These are phyloP conservation scores for Drosophila nigricruria DNA, from an alignment of 2,888 invertebrate genomes.

Conservation along the genomic window DNA sequence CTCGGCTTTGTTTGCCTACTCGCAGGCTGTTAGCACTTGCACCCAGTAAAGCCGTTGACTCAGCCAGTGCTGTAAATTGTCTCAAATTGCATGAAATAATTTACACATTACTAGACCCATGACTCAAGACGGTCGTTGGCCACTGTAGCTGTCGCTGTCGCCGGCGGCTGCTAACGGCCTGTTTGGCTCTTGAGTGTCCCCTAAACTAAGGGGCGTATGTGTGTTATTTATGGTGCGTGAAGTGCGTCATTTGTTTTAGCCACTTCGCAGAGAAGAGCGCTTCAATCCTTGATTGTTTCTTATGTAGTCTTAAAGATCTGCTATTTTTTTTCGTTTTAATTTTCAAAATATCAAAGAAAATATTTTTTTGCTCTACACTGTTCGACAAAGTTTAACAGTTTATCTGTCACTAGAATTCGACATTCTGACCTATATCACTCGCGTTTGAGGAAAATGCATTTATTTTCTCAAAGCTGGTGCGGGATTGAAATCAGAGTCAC, in stretches of 20 bases:
- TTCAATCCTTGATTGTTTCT: constrained; percentile 74
- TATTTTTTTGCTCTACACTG: background rate
- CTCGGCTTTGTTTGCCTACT: constrained; percentile 56
- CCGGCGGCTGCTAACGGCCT: constrained; percentile 24
- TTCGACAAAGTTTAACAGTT: background rate
- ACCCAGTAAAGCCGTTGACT: constrained; percentile 48
- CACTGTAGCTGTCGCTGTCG: constrained; percentile 9
- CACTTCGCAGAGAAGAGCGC: constrained; percentile 66
- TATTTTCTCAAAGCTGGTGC: background rate
- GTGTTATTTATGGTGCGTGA: constrained; percentile 78
- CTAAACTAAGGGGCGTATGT: constrained; percentile 75
- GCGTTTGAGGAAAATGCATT: background rate
- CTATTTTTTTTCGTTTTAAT: constrained; percentile 32
- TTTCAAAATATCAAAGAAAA: too few species aligned
- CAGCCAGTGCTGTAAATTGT: constrained; percentile 75
- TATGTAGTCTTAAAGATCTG: constrained; percentile 59
- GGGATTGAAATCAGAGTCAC: background rate
- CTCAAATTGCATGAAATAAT: constrained; percentile 80
- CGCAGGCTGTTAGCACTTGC: constrained; percentile 54
- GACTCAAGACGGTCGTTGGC: constrained; percentile 68
- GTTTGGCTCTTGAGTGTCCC: constrained; percentile 49
- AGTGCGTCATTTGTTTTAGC: constrained; percentile 75
- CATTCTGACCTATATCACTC: too few species aligned
- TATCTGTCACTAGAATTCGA: too few species aligned
- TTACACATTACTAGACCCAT: constrained; percentile 80